Conservation (phyloP, 2,797 vertebrate species). For the Smutsia gigantea region DNA sequence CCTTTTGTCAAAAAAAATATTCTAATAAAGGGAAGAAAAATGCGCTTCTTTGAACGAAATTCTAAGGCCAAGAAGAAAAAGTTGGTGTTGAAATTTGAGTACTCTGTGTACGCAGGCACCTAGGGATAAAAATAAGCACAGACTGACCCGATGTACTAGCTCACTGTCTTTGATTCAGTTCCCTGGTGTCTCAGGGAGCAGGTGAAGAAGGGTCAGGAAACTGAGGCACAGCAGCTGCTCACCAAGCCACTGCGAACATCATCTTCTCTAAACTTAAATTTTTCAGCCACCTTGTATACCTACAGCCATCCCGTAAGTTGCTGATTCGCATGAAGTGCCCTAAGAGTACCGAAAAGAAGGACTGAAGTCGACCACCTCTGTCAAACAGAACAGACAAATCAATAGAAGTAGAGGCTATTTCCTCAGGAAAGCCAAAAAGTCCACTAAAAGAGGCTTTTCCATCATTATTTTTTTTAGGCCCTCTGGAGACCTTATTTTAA, state of each 20-base stretch:
- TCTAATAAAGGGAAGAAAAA: constrained; percentile 28
- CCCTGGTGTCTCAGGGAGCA: background rate
- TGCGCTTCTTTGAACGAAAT: background rate
- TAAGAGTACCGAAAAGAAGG: background rate
- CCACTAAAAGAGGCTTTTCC: background rate
- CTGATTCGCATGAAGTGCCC: background rate
- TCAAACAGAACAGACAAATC: background rate
- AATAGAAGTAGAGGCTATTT: background rate
- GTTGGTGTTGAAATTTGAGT: background rate
- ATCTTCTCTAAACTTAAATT: background rate
- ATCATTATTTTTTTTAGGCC: background rate
- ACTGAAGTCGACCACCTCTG: background rate
- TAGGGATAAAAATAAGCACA: background rate
- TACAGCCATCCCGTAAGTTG: background rate
- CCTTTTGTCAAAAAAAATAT: constrained; percentile 10
- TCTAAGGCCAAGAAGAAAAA: background rate
- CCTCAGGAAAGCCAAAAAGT: background rate
- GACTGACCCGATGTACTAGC: background rate
- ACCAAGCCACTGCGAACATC: background rate
- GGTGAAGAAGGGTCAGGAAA: background rate
- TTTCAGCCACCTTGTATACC: background rate
- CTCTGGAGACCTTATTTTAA: constrained; percentile 4
- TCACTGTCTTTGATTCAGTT: background rate
- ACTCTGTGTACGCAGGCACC: background rate
- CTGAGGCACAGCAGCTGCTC: background rate